Evolutionary conservation across 2,113 vertebrate genomes (phyloP), one percentile per base, ranked within the genome.

Genomic region (Barbus barbus): DNA sequence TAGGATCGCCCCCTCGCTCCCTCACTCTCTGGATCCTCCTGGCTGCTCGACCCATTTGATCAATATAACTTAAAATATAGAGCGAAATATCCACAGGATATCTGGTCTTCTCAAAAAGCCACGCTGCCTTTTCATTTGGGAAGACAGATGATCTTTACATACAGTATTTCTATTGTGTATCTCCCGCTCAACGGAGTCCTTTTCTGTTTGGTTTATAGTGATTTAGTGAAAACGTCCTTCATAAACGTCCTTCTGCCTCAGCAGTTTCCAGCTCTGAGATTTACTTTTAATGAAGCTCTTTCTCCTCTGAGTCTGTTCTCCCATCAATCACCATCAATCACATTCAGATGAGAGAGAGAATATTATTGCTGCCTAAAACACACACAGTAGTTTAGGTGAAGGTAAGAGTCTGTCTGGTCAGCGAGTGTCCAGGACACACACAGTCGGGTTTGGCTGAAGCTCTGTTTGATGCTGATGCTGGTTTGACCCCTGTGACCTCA

Each of bases 271-370:
- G 28, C 20, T 7, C 51, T 77, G 51, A 77, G 53, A 77, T 38
- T n/a, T 36, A 22, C 28, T 56, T 56, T 56, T 36, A 56, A 77
- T 75, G 18, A 33, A 33, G 9, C 26, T 76, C 28, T 53, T 51
- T 76, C 18, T 76, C 28, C 48, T 76, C 22, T n/a, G 18, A n/a
- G 74, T 76, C 48, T 48, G 9, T 76, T 76, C 48, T 53, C 48
- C n/a, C n/a, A n/a, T n/a, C 11, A 33, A 56, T 76, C 18, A 76
- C 31, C 26, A n/a, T 56, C 28, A 33, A 56, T 76, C 28, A 76
- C 31, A 46, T 18, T 56, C 75, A 33, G 74, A n/a, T 56, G 48
- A 77, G 48, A 56, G 11, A 76, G 51, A 78, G 65, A 69, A 58
- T 78, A 56, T 77, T 56, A 48, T 13, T 36, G 6, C 28, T 11